Base-by-base conservation (phyloP, 2,888 invertebrate genomes). In the Coleophora flavipennella region DNA sequence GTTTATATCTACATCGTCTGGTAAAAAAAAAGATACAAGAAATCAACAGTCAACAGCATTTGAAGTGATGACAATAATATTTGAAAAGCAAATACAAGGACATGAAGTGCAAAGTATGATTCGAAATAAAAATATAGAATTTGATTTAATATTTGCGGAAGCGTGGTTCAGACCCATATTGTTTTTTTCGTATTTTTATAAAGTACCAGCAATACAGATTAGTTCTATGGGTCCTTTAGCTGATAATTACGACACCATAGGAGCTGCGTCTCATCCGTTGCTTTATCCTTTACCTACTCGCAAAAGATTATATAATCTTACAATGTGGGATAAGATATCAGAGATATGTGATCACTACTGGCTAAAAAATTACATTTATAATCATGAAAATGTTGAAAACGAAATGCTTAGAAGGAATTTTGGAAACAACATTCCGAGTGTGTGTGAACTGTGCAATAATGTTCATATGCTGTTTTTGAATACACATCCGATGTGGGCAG, bases 391-490 rank as follows among this genome's bases (percentile, higher is more conserved):
- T 9, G 27, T 3, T 10, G 40, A 32, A 26, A 27, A 40, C 27
- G 29, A 26, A 14, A 35, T 42, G 29, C 12, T 39, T 3, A 27
- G 27, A 12, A 31, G 13, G 29, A 13, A 12, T 7, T 26, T 39
- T 9, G 48, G 45, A 2, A 9, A 33, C 11, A 31, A 36, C 12
- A 28, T 29, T 1, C 40, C 40, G 2, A 7, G 12, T 10, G 7
- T 40, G 9, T 33, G 13, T 27, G 36, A 36, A 28, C 12, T 40
- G 13, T 20, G 28, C 8, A 36, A 33, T 11, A 33, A 40, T 14
- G 29, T 60, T 8, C 61, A 60, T 40, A 38, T 69, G 45, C 41
- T 67, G 25, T 55, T 73, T 33, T 38, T 64, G 0, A 72, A 70
- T 43, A 49, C 49, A 3, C 59, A 71, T 48, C 59, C 60, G 1